Percentiles rank a stretch among this genome's conserved stretches.
Conservation (phyloP, 2,797 vertebrate genomes). For the Etheostoma perlongum region DNA sequence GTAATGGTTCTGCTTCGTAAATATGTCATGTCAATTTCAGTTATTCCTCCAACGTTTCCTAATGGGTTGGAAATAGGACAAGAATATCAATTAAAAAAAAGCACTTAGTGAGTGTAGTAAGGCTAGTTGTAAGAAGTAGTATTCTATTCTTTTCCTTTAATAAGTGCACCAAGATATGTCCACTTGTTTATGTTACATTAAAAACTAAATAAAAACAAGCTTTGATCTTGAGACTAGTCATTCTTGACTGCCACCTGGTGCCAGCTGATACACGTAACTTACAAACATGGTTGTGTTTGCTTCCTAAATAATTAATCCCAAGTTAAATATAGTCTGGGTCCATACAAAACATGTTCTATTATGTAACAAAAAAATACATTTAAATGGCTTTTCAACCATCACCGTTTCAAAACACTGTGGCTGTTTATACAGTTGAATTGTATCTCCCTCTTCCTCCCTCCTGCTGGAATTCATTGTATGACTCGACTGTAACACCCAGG, state of each 20-base stretch:
- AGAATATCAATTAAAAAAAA: not conserved
- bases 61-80: not conserved
- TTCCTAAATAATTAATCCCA: constrained; percentile 11
- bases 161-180: not conserved
- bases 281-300: constrained; percentile 1
- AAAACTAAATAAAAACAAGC: not conserved
- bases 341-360: not conserved
- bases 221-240: not conserved
- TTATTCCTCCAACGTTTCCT: not conserved
- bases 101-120: not conserved
- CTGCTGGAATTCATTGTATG: constrained; percentile 49
- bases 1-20: not conserved
- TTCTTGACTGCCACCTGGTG: constrained; percentile 3
- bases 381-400: constrained; percentile 5
- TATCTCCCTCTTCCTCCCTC: constrained; percentile 23
- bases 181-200: not conserved
- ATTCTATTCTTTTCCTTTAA: not conserved
- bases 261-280: not conserved
- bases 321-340: not conserved
- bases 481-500: constrained; percentile 45
- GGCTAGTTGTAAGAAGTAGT: not conserved
- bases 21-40: not conserved
- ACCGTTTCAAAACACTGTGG: constrained; percentile 18
- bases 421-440: constrained; percentile 36
- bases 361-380: constrained; percentile 8